Evolutionary conservation across 2,113 vertebrate genomes (phyloP).

Genomic region (Semicossyphus pulcher): DNA sequence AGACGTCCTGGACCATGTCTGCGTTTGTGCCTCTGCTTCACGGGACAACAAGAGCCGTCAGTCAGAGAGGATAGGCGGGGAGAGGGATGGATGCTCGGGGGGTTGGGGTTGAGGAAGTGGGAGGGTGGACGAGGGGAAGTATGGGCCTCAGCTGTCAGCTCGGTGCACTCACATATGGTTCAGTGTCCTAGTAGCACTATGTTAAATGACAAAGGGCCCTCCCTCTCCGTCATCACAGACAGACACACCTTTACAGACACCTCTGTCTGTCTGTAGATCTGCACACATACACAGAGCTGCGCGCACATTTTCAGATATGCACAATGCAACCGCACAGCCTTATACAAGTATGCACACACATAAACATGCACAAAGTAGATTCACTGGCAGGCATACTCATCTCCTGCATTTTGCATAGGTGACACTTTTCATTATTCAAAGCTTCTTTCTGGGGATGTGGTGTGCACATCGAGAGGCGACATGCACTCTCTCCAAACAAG

Average conservation of each 20-base stretch:
- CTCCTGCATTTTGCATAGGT: conserved; percentile 86
- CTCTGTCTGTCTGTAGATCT: conserved; percentile 30
- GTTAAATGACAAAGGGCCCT: conserved; percentile 75
- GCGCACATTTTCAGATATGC: conserved; percentile 38
- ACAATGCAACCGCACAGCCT: conserved; percentile 22
- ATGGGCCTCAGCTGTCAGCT: conserved; percentile 77
- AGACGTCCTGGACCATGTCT: conserved; percentile 68
- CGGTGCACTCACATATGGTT: conserved; percentile 74
- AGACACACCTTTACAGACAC: conserved; percentile 60
- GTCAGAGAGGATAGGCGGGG: conserved; percentile 51
- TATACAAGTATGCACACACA: conserved; percentile 35
- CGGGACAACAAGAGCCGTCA: conserved; percentile 66
- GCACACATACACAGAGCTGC: conserved; percentile 17
- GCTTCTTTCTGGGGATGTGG: conserved; percentile 82
- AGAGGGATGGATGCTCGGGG: conserved; percentile 50
- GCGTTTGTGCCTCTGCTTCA: conserved; percentile 57
- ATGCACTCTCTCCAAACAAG: conserved; percentile 85
- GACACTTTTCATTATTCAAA: conserved; percentile 87
- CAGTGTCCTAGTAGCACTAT: conserved; percentile 68
- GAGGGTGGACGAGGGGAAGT: conserved; percentile 54
- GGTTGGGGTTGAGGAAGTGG: conserved; percentile 54
- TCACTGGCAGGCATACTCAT: conserved; percentile 73
- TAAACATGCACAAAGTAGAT: conserved; percentile 68
- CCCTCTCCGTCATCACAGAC: conserved; percentile 56
- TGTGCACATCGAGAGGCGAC: conserved; percentile 79